Conservation (phyloP, 1,140 invertebrate genomes). For the Asobara japonica region DNA sequence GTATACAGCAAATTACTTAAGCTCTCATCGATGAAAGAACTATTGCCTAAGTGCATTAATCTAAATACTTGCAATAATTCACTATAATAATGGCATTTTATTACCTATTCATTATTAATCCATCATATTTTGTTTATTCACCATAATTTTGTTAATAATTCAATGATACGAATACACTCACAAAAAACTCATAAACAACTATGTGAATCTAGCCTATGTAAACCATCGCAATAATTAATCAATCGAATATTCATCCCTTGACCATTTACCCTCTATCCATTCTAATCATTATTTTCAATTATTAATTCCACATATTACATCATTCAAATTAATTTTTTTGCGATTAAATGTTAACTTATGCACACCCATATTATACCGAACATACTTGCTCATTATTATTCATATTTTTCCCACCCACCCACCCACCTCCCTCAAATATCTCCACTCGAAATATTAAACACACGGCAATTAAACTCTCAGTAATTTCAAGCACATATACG, state of each 20-base stretch:
- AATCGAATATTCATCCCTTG: not conserved
- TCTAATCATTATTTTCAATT: not conserved
- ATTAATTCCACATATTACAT: not conserved
- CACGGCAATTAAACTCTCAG: conserved; percentile 54
- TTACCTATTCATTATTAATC: conserved; percentile 22
- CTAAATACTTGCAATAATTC: conserved; percentile 27
- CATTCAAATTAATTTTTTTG: not conserved
- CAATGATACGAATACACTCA: conserved; percentile 16
- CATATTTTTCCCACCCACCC: conserved; percentile 20
- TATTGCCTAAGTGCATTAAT: conserved; percentile 31
- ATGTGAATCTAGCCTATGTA: not conserved
- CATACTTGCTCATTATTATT: too few relatives aligned
- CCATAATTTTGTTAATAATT: conserved; percentile 30
- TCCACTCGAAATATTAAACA: conserved; percentile 54
- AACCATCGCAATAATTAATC: conserved; percentile 4
- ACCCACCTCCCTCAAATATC: conserved; percentile 15
- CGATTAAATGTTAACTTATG: not conserved
- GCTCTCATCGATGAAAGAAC: conserved; percentile 37
- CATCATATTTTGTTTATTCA: conserved; percentile 21
- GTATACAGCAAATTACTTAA: conserved; percentile 38
- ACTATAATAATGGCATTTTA: conserved; percentile 22
- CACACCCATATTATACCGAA: not conserved
- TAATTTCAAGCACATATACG: conserved; percentile 52
- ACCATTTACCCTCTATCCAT: not conserved
- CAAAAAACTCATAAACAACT: conserved; percentile 20